These are phyloP conservation scores for Epinephelus cyanopodus DNA, from an alignment of 2,113 vertebrate genomes.

Conservation along the genomic window DNA sequence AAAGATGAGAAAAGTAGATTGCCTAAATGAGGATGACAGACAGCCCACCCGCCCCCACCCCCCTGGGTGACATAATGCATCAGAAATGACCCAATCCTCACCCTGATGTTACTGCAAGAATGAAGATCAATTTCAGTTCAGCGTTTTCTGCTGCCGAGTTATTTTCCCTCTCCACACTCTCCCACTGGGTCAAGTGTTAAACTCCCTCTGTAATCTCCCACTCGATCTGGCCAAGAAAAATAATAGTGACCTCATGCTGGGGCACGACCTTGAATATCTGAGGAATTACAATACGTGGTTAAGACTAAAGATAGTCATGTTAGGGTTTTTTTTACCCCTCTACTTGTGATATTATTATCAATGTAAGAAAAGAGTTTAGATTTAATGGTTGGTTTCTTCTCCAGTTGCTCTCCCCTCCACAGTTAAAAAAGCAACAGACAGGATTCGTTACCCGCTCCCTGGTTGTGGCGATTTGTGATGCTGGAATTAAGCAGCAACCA, in stretches of 20 bases:
- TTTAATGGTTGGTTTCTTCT: background rate
- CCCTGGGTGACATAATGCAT: conserved; percentile 36
- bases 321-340: background rate
- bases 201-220: conserved; percentile 63
- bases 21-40: conserved; percentile 31
- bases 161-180: conserved; percentile 28
- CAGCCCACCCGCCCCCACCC: background rate
- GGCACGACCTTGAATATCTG: conserved; percentile 52
- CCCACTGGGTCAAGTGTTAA: conserved; percentile 55
- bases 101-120: conserved; percentile 43
- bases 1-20: conserved; percentile 23
- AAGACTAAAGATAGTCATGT: conserved; percentile 48
- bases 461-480: too few species aligned
- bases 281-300: conserved; percentile 46
- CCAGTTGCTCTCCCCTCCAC: too few species aligned
- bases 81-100: conserved; percentile 39
- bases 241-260: conserved; percentile 64
- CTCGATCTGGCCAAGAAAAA: conserved; percentile 70
- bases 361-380: background rate
- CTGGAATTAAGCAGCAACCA: too few species aligned
- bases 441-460: too few species aligned
- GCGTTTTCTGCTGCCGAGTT: conserved; percentile 32
- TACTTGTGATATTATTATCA: background rate
- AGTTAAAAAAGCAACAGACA: too few species aligned
- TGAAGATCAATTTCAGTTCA: conserved; percentile 41